Conservation (phyloP, 2,113 vertebrate species). For the Notiomystis cincta region DNA sequence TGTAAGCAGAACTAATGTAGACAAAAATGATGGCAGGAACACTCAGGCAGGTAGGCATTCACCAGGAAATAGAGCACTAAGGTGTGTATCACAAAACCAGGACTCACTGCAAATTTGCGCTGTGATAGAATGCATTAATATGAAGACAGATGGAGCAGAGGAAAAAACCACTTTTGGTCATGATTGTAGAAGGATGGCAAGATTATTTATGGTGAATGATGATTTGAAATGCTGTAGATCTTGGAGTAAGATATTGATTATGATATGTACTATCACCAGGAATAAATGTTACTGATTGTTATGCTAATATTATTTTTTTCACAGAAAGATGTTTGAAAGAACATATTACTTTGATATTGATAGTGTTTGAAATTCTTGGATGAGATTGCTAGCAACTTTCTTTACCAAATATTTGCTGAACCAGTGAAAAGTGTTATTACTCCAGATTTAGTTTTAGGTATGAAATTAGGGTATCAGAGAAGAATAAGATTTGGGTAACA, state of each 20-base stretch:
- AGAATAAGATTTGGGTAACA: background rate
- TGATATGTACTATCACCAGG: background rate
- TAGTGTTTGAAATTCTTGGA: background rate
- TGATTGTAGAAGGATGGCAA: background rate
- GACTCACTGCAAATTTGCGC: background rate
- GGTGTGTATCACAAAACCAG: background rate
- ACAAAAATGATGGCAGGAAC: background rate
- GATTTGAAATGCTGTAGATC: background rate
- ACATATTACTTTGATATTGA: background rate
- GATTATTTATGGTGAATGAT: background rate
- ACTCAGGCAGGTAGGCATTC: background rate
- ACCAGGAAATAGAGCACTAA: background rate
- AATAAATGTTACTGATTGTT: background rate
- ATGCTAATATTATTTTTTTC: background rate
- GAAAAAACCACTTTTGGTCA: background rate
- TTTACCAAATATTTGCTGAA: background rate
- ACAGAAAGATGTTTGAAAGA: background rate
- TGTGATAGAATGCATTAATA: background rate
- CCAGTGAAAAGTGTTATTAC: background rate
- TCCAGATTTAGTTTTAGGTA: background rate
- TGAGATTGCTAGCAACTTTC: background rate
- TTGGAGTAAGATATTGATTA: background rate
- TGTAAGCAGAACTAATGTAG: background rate
- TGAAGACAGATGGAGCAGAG: background rate
- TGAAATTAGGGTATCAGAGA: background rate